Evolutionary conservation across 1,140 invertebrate species (phyloP).

Genomic region (Paraescarpia echinospica): DNA sequence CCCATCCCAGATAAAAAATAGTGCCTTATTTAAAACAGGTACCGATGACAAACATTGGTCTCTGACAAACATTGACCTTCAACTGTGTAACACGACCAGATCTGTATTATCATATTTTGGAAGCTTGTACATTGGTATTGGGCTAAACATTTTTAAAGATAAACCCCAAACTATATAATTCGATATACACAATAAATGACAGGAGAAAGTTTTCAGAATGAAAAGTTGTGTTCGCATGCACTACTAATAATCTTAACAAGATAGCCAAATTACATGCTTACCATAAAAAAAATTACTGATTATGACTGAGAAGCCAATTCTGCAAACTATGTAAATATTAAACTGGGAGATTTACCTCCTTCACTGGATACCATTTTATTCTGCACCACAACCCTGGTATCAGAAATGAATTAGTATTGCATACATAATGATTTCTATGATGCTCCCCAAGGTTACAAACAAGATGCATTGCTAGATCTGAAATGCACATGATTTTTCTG

Average conservation of each 20-base stretch:
- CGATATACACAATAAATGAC: neutral
- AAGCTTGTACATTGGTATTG: neutral
- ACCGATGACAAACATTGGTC: neutral
- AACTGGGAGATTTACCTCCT: neutral
- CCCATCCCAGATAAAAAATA: neutral
- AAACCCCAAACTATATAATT: neutral
- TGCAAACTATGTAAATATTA: neutral
- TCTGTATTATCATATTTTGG: neutral
- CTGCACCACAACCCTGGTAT: neutral
- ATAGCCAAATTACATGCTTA: neutral
- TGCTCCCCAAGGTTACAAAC: neutral
- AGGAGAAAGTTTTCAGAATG: neutral
- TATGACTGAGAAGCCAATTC: neutral
- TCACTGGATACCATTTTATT: neutral
- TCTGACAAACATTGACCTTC: neutral
- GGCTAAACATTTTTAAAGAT: neutral
- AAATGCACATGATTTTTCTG: neutral
- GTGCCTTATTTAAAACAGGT: constrained; percentile 1
- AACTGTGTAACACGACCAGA: neutral
- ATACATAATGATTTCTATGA: neutral
- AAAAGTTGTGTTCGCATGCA: neutral
- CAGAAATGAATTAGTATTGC: neutral
- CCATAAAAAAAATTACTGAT: neutral
- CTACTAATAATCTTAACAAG: neutral
- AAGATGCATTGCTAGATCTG: neutral